A percentile compares a stretch with the other conserved stretches of the same genome.
phyloP scores from a whole-genome alignment of 2,113 vertebrate species.

The Atrichornis clamosus region DNA sequence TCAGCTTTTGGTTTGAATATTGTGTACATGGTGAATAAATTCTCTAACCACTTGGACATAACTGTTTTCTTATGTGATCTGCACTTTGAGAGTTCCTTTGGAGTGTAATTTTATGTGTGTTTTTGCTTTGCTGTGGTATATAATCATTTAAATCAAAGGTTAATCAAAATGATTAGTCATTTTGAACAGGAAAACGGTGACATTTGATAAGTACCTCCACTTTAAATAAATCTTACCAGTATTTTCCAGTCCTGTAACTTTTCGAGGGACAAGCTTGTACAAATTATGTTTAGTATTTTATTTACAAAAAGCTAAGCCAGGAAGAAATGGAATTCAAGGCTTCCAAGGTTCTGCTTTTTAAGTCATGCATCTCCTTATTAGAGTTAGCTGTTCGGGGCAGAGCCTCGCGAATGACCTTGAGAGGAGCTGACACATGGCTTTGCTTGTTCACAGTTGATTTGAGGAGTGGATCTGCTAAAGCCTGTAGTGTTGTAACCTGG shows the following conservation, averaged over 20 bases:
- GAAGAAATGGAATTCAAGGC: not conserved
- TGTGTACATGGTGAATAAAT: not conserved
- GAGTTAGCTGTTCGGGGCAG: not conserved
- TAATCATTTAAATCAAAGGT: conserved; percentile 59
- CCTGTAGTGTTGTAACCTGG: not conserved
- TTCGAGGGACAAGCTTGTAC: not conserved
- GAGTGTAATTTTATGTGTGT: conserved; percentile 35
- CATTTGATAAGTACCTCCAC: conserved; percentile 45
- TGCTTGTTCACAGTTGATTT: conserved; percentile 30
- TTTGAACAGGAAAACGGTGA: conserved; percentile 48
- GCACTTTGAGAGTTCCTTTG: not conserved
- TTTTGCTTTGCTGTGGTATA: conserved; percentile 48
- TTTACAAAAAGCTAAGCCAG: conserved; percentile 27
- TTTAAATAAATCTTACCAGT: conserved; percentile 49
- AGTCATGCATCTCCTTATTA: not conserved
- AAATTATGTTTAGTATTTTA: conserved; percentile 21
- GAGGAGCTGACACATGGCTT: conserved; percentile 17
- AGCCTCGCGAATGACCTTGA: conserved; percentile 3
- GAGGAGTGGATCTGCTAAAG: conserved; percentile 35
- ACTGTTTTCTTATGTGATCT: conserved; percentile 49
- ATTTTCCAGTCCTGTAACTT: conserved; percentile 41
- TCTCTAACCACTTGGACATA: not conserved
- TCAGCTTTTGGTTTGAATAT: conserved; percentile 1
- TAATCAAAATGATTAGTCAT: conserved; percentile 55
- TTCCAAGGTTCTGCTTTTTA: not conserved